Evolutionary conservation across 2,888 invertebrate genomes (phyloP).

Genomic region (Harpalus rubripes): DNA sequence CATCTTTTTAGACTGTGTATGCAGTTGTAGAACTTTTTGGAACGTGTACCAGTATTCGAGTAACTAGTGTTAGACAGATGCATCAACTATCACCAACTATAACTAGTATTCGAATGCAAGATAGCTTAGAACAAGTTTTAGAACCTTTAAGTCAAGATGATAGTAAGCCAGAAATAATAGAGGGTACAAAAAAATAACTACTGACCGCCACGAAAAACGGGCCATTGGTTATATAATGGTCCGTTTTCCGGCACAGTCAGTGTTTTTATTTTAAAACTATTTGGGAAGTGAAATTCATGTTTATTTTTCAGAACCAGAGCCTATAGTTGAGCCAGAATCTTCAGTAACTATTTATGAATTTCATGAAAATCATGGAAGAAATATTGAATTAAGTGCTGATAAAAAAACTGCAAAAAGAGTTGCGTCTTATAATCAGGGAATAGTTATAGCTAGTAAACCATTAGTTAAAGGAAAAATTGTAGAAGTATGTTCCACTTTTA

Average conservation of each 20-base stretch:
- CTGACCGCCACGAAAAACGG: too few species aligned
- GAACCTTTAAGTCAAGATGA: conserved; percentile 78
- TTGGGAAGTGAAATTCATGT: conserved; percentile 44
- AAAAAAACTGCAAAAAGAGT: conserved; percentile 85
- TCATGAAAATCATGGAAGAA: conserved; percentile 90
- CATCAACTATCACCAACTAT: conserved; percentile 77
- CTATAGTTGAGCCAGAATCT: conserved; percentile 62
- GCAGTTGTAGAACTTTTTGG: conserved; percentile 92
- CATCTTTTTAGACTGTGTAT: conserved; percentile 83
- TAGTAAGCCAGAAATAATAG: conserved; percentile 32
- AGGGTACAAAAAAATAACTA: neutral
- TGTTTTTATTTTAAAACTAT: conserved; percentile 15
- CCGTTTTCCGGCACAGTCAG: too few species aligned
- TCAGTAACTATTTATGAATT: conserved; percentile 81
- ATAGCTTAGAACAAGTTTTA: conserved; percentile 81
- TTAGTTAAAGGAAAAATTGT: conserved; percentile 84
- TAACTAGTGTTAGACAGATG: conserved; percentile 83
- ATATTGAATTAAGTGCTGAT: conserved; percentile 85
- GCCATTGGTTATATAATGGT: too few species aligned
- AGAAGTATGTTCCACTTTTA: conserved; percentile 78
- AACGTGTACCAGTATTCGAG: conserved; percentile 86
- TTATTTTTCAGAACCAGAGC: conserved; percentile 69
- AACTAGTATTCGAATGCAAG: conserved; percentile 79
- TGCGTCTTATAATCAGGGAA: conserved; percentile 91
- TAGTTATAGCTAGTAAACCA: conserved; percentile 82